Conservation (phyloP, 92 coral and sea anemone species). For the Plumapathes pennacea region DNA sequence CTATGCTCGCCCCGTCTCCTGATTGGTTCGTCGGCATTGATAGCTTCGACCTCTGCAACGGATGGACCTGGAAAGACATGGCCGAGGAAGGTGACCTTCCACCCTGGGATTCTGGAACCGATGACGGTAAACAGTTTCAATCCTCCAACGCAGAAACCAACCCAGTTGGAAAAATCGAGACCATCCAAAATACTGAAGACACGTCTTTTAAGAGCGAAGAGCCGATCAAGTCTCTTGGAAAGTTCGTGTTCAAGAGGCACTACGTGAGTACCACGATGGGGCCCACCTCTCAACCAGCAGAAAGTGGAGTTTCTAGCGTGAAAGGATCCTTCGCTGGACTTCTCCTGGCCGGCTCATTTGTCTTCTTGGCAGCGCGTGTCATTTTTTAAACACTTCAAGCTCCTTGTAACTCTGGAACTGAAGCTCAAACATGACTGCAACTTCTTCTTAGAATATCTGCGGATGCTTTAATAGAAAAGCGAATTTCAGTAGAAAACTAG, state of each 20-base stretch:
- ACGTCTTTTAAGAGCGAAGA: slow-evolving; percentile 9
- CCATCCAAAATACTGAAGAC: slow-evolving; percentile 14
- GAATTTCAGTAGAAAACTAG: too few species aligned
- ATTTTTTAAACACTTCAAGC: too few species aligned
- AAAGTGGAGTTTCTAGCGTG: too few species aligned
- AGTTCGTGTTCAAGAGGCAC: slow-evolving; percentile 19
- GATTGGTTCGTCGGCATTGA: slow-evolving; percentile 60
- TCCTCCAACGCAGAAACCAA: background rate
- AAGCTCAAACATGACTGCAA: too few species aligned
- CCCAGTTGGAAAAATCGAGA: slow-evolving; percentile 21
- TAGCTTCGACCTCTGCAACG: slow-evolving; percentile 22
- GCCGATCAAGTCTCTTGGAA: slow-evolving; percentile 8
- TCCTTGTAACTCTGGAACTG: too few species aligned
- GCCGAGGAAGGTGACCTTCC: background rate
- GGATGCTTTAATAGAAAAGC: too few species aligned
- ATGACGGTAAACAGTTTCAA: slow-evolving; percentile 2
- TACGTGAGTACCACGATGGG: background rate
- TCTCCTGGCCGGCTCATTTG: too few species aligned
- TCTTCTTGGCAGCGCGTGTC: too few species aligned
- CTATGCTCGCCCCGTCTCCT: slow-evolving; percentile 57
- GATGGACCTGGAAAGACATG: slow-evolving; percentile 9
- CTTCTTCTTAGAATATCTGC: too few species aligned
- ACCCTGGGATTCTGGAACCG: slow-evolving; percentile 55
- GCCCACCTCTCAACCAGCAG: too few species aligned
- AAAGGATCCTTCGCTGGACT: too few species aligned